Percentiles rank a stretch among this genome's conserved stretches.
phyloP scores from a whole-genome alignment of 2,113 vertebrate species.

The Brachypteracias leptosomus region DNA sequence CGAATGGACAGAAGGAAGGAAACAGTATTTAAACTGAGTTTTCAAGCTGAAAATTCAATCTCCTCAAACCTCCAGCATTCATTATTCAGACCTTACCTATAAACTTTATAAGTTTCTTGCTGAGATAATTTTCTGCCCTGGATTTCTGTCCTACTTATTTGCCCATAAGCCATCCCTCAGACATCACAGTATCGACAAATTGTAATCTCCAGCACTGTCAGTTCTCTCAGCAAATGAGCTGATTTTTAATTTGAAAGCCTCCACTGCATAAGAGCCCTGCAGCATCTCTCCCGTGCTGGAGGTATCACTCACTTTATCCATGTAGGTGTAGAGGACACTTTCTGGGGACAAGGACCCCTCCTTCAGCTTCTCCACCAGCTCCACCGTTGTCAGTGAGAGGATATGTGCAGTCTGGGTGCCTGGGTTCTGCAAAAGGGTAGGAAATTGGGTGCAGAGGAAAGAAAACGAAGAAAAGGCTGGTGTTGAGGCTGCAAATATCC shows the following conservation, averaged over 20 bases:
- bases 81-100: neutral
- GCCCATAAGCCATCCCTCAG: neutral
- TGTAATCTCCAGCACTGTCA: neutral
- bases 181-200: neutral
- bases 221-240: neutral
- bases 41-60: neutral
- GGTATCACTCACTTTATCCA: conserved; percentile 74
- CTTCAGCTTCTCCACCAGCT: conserved; percentile 71
- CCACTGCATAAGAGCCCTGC: neutral
- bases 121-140: neutral
- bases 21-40: neutral
- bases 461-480: neutral
- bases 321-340: conserved; percentile 76
- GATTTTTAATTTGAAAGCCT: neutral
- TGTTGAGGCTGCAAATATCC: neutral
- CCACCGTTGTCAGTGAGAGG: conserved; percentile 66
- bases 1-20: neutral
- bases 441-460: neutral
- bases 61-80: neutral
- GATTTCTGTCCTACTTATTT: neutral
- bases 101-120: neutral
- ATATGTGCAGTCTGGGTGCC: conserved; percentile 42
- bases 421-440: conserved; percentile 46
- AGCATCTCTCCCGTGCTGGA: neutral
- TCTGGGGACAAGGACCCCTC: conserved; percentile 72